A percentile compares a stretch with the other conserved stretches of the same genome.
phyloP scores from a whole-genome alignment of 2,888 invertebrate genomes.

The Coenonympha arcania region DNA sequence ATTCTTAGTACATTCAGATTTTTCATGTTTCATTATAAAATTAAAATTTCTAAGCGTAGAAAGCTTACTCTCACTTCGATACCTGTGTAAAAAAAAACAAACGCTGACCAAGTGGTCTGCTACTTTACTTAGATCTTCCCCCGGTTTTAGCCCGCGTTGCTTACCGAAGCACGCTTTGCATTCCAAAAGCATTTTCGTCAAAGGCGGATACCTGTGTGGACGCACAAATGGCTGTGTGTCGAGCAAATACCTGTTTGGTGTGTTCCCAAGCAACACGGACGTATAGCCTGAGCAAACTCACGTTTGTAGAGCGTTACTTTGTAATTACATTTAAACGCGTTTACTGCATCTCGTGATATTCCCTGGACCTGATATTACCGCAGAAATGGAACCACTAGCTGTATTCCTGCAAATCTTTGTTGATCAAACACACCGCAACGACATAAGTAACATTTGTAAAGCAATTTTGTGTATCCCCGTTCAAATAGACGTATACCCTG shows the following conservation, averaged over 20 bases:
- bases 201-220: background rate
- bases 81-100: no score
- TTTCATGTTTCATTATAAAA: no score
- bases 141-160: background rate
- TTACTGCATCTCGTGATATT: background rate
- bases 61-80: no score
- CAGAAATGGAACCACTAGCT: background rate
- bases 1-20: no score
- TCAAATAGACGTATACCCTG: no score
- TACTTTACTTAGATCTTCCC: background rate
- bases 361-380: background rate
- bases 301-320: background rate
- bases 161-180: background rate
- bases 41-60: no score
- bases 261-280: background rate
- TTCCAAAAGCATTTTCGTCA: conserved; percentile 3
- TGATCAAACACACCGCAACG: no score
- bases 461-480: no score
- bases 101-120: background rate
- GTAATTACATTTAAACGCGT: conserved; percentile 6
- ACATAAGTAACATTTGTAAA: no score
- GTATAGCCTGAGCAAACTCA: no score
- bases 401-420: background rate
- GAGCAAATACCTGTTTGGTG: no score
- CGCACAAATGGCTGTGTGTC: no score